A percentile compares a stretch with the other conserved stretches of the same genome.
Evolutionary conservation across 2,888 invertebrate species (phyloP).

Genomic region (Agrenia bidenticulata): DNA sequence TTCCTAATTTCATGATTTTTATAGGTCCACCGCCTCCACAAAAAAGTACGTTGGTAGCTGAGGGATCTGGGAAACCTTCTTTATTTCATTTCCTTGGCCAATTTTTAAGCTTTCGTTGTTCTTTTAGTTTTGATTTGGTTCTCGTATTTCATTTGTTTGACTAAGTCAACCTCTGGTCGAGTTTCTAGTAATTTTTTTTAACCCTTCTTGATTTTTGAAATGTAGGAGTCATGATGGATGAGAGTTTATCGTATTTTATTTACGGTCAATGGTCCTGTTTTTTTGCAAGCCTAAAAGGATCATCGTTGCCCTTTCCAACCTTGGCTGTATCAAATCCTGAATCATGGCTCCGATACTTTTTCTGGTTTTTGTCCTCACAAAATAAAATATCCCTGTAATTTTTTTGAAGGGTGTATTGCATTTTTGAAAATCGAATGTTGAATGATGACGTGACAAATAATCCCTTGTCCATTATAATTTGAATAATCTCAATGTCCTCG

Average conservation of each 20-base stretch:
- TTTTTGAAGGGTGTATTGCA: too few relatives aligned
- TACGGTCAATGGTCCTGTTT: too few relatives aligned
- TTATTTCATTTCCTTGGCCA: conserved; percentile 1
- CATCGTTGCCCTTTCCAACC: too few relatives aligned
- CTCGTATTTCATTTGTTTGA: neutral
- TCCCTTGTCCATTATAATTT: too few relatives aligned
- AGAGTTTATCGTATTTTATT: neutral
- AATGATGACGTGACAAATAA: too few relatives aligned
- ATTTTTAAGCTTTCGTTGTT: neutral
- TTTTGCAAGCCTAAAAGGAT: too few relatives aligned
- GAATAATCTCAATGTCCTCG: too few relatives aligned
- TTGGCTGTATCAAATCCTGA: too few relatives aligned
- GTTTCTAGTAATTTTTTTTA: neutral
- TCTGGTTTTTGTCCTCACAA: too few relatives aligned
- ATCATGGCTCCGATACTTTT: too few relatives aligned
- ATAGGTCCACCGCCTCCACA: conserved; percentile 19
- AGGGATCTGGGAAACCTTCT: conserved; percentile 9
- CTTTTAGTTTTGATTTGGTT: conserved; percentile 3
- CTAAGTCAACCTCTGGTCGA: neutral
- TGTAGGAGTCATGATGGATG: neutral
- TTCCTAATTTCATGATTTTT: conserved; percentile 17
- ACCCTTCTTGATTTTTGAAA: neutral
- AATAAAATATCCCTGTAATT: too few relatives aligned
- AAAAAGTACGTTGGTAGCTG: conserved; percentile 20
- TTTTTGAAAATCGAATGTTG: too few relatives aligned